phyloP scores from a whole-genome alignment of 2,888 invertebrate species.

The Platypus cylindrus region DNA sequence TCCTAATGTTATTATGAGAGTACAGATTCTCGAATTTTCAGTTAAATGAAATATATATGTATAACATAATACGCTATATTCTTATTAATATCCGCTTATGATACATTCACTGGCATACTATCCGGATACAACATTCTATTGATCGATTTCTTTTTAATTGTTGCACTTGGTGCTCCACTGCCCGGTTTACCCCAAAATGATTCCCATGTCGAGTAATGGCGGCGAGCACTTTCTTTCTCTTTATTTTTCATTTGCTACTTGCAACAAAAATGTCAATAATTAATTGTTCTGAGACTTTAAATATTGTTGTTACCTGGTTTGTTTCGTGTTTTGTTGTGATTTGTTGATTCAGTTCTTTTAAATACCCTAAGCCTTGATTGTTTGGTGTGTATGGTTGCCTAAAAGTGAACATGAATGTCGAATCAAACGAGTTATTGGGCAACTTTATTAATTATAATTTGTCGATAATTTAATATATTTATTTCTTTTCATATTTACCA shows the following conservation, averaged over 20 bases:
- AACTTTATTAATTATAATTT: not conserved
- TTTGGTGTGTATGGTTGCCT: slow-evolving; percentile 25
- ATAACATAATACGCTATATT: slow-evolving; percentile 1
- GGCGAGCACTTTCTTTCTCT: slow-evolving; percentile 52
- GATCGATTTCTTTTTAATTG: slow-evolving; percentile 27
- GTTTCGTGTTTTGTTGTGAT: slow-evolving; percentile 38
- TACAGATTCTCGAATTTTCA: too few species aligned
- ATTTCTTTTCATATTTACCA: too few species aligned
- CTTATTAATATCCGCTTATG: slow-evolving; percentile 5
- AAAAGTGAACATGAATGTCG: slow-evolving; percentile 10
- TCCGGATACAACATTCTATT: slow-evolving; percentile 30
- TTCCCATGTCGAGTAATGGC: slow-evolving; percentile 65
- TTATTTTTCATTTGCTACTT: slow-evolving; percentile 32
- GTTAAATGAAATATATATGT: not conserved
- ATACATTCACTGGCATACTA: slow-evolving; percentile 25
- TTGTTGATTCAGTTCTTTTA: slow-evolving; percentile 41
- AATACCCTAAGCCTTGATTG: slow-evolving; percentile 35
- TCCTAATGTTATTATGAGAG: too few species aligned
- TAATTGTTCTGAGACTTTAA: not conserved
- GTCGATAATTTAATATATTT: too few species aligned
- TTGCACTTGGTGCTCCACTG: slow-evolving; percentile 41
- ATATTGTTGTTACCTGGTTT: slow-evolving; percentile 27
- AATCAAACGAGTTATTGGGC: too few species aligned
- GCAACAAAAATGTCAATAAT: not conserved
- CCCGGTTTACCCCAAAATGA: slow-evolving; percentile 73